Conservation (phyloP, 2,797 vertebrate genomes). For the Lophius americanus region DNA sequence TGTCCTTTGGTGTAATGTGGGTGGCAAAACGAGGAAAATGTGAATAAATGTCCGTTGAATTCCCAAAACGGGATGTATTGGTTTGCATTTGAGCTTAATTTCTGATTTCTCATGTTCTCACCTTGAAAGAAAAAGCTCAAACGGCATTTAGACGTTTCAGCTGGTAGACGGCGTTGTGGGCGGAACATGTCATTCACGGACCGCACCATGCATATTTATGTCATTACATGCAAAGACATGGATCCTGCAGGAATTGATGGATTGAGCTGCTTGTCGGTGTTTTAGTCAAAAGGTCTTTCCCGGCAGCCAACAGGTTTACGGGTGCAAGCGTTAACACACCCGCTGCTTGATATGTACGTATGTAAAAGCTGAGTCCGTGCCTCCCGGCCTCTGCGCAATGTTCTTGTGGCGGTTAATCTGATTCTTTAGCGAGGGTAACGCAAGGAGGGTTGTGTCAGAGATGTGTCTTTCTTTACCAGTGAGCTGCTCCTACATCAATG, state of each 20-base stretch:
- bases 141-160: conserved; percentile 30
- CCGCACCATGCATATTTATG: conserved; percentile 56
- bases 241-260: conserved; percentile 55
- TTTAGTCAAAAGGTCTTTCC: conserved; percentile 69
- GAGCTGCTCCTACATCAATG: conserved; percentile 82
- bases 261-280: conserved; percentile 59
- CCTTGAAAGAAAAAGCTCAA: conserved; percentile 22
- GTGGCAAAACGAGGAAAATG: conserved; percentile 7
- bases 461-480: conserved; percentile 74
- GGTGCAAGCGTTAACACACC: conserved; percentile 19
- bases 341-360: conserved; percentile 51
- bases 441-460: conserved; percentile 76
- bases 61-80: background rate
- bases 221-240: conserved; percentile 57
- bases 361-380: conserved; percentile 68
- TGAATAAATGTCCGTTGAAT: conserved; percentile 5
- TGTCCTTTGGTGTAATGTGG: conserved; percentile 44
- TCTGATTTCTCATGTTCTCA: conserved; percentile 19
- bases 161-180: conserved; percentile 51
- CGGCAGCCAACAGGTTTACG: conserved; percentile 53
- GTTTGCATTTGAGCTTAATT: conserved; percentile 26
- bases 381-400: conserved; percentile 65
- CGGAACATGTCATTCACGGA: conserved; percentile 61
- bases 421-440: conserved; percentile 73
- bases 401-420: conserved; percentile 75